Conservation (phyloP, 1,140 invertebrate genomes). For the Drosophila albomicans region DNA sequence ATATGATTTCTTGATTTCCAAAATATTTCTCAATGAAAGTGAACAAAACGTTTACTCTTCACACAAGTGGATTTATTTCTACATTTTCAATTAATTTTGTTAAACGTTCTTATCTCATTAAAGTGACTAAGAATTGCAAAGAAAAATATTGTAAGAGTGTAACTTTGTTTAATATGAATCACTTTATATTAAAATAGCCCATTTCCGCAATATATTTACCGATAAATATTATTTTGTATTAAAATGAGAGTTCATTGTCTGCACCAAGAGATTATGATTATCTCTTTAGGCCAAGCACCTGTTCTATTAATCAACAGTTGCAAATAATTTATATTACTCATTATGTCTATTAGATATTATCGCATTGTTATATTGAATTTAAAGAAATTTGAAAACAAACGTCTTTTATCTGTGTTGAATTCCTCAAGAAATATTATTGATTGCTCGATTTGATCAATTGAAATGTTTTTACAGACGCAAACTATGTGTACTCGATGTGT, state of each 20-base stretch:
- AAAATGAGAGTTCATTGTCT: neutral
- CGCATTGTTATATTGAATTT: neutral
- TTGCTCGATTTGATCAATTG: constrained; percentile 2
- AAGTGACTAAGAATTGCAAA: neutral
- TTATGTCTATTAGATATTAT: constrained; percentile 11
- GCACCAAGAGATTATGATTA: constrained; percentile 5
- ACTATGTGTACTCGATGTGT: neutral
- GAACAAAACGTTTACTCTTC: neutral
- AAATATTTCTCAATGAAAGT: neutral
- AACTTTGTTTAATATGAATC: neutral
- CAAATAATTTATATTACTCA: constrained; percentile 12
- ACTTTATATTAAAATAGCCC: neutral
- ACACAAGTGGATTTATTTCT: neutral
- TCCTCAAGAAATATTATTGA: neutral
- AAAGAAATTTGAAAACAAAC: constrained; percentile 17
- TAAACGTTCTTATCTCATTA: neutral
- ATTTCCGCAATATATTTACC: neutral
- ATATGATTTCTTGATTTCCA: neutral
- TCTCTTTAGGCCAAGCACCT: constrained; percentile 21
- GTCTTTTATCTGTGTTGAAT: constrained; percentile 16
- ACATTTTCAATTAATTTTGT: neutral
- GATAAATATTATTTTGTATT: constrained; percentile 1
- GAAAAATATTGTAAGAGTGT: neutral
- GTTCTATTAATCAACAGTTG: constrained; percentile 1
- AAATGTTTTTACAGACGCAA: neutral